Evolutionary conservation across 2,797 vertebrate genomes (phyloP), one percentile per base, ranked within the genome.

Genomic region (Synanceia verrucosa): DNA sequence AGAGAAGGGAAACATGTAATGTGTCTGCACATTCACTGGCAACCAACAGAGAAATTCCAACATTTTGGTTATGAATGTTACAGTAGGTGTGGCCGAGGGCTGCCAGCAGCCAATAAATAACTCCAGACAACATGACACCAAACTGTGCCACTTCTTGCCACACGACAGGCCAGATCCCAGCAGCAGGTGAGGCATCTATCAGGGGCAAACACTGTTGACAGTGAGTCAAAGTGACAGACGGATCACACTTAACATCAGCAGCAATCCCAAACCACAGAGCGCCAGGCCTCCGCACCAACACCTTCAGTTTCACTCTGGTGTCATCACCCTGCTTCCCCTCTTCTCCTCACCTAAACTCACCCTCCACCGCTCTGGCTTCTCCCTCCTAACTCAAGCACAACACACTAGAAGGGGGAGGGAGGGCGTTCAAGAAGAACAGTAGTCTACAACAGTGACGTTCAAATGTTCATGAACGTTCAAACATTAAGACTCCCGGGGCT

Each of bases 251-350:
- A 68, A 83, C 85, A 85, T 83, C 67, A 79, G 75, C 82, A 59
- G 65, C 73, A 44, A 78, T 77, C 79, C 78, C 85, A 78, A 70
- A 83, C 41, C 82, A 73, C 82, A 63, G 64, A 19, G 76, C 48
- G 8, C 62, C 82, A 29, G 68, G 55, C 69, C 78, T 70, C 65
- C 9, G 21, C 83, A 61, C 56, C 58, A 71, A 76, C 84, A 83
- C 83, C 74, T 88, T 78, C 73, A 64, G 74, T 90, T 91, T 88
- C 90, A 90, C 80, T 76, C 53, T 10, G 76, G 83, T 91, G 86
- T 91, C 90, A 90, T 90, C 91, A 89, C 82, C 74, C 83, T 67
- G 29, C 34, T 37, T 57, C 44, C 33, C 59, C 41, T 59, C 44
- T 63, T 55, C 53, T 2, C 55, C 66, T 88, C 87, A 90, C 88